Conservation (phyloP, 2,888 invertebrate species). For the Coleophora deauratella region DNA sequence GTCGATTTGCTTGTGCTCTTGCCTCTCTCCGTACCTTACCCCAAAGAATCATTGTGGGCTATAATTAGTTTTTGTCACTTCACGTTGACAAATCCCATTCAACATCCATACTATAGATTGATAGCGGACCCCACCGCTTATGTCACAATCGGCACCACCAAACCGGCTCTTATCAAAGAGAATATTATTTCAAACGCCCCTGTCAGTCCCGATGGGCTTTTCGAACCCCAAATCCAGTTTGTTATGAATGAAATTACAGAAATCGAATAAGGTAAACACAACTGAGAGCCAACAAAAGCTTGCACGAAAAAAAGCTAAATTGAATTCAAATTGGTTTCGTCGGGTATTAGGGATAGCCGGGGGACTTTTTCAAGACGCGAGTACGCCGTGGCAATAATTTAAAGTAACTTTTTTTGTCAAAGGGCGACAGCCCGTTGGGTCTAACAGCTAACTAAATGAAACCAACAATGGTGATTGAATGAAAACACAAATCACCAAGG, state of each 20-base stretch:
- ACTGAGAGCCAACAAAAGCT: slow-evolving; percentile 73
- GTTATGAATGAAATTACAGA: slow-evolving; percentile 75
- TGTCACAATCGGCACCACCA: slow-evolving; percentile 26
- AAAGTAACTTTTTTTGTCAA: slow-evolving; percentile 58
- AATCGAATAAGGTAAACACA: slow-evolving; percentile 75
- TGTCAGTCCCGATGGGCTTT: slow-evolving; percentile 70
- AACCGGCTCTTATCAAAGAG: slow-evolving; percentile 72
- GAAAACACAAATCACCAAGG: slow-evolving; percentile 38
- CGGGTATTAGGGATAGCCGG: slow-evolving; percentile 69
- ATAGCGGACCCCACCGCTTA: slow-evolving; percentile 57
- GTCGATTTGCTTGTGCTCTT: slow-evolving; percentile 19
- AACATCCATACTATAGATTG: slow-evolving; percentile 39
- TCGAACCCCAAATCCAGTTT: slow-evolving; percentile 72
- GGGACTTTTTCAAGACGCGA: slow-evolving; percentile 60
- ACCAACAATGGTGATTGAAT: slow-evolving; percentile 45
- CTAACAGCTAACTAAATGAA: too few species aligned
- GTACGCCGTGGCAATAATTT: slow-evolving; percentile 57
- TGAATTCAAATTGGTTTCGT: slow-evolving; percentile 75
- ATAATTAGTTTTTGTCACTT: slow-evolving; percentile 75
- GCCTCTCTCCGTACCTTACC: slow-evolving; percentile 33
- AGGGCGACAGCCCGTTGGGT: slow-evolving; percentile 44
- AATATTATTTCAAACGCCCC: slow-evolving; percentile 75
- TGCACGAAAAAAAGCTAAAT: slow-evolving; percentile 71
- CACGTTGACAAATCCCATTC: slow-evolving; percentile 68
- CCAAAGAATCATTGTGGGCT: slow-evolving; percentile 53